These are phyloP conservation scores for Calonectris borealis DNA, from an alignment of 2,113 vertebrate species.

Conservation along the genomic window DNA sequence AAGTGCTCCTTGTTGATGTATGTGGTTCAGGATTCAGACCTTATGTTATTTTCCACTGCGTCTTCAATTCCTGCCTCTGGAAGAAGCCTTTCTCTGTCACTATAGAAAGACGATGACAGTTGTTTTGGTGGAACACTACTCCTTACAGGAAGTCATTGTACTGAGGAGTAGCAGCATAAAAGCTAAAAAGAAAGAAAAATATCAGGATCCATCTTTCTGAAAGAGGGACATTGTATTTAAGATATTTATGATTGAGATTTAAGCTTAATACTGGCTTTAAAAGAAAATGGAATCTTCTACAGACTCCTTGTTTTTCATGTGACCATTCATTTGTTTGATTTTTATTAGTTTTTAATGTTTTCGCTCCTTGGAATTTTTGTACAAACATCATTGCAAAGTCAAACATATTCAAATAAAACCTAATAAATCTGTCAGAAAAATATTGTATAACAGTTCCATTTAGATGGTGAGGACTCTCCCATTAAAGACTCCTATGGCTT, in stretches of 20 bases:
- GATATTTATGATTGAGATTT: not conserved
- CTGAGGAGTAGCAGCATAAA: not conserved
- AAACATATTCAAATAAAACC: slow-evolving; percentile 58
- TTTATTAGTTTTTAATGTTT: slow-evolving; percentile 15
- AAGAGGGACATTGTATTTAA: not conserved
- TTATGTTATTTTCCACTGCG: not conserved
- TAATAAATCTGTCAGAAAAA: slow-evolving; percentile 68
- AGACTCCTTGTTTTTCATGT: not conserved
- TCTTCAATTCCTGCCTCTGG: not conserved
- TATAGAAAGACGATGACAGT: not conserved
- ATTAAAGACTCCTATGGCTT: slow-evolving; percentile 60
- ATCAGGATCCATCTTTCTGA: not conserved
- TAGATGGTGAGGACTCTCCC: slow-evolving; percentile 31
- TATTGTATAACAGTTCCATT: slow-evolving; percentile 5
- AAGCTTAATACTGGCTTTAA: not conserved
- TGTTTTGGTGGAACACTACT: not conserved
- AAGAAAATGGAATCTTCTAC: not conserved
- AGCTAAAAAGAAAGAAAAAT: not conserved
- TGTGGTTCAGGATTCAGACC: not conserved
- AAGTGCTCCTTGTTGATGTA: not conserved
- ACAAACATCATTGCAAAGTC: not conserved
- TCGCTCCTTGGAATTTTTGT: slow-evolving; percentile 7
- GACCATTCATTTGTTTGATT: not conserved
- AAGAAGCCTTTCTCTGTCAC: not conserved
- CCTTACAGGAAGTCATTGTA: not conserved